phyloP scores from a whole-genome alignment of 2,888 invertebrate species.

The Netelia inedita region DNA sequence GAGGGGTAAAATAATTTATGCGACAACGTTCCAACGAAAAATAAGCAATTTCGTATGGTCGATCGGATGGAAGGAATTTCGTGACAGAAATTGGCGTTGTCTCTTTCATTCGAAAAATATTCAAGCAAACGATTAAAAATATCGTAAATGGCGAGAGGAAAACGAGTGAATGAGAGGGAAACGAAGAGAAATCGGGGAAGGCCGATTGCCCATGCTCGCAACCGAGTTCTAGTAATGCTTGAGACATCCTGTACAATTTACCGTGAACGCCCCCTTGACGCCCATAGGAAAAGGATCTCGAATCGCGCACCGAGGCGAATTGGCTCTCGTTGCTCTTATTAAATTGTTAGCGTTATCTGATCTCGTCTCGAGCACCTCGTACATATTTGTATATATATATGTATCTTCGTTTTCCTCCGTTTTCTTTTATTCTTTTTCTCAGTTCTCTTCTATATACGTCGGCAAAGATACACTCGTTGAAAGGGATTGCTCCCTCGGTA shows the following conservation, averaged over 20 bases:
- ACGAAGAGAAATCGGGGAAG: constrained; percentile 43
- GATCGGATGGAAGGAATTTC: constrained; percentile 22
- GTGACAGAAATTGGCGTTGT: constrained; percentile 23
- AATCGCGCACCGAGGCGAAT: constrained; percentile 61
- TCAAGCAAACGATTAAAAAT: background rate
- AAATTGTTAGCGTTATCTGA: constrained; percentile 70
- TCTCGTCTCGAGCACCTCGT: constrained; percentile 61
- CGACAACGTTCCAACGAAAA: constrained; percentile 7
- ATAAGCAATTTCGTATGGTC: background rate
- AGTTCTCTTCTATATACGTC: constrained; percentile 46
- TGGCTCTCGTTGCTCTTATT: constrained; percentile 69
- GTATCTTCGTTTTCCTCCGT: constrained; percentile 17
- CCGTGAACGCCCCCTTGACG: constrained; percentile 69
- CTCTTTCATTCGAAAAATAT: constrained; percentile 4
- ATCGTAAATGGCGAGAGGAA: background rate
- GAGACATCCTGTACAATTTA: constrained; percentile 69
- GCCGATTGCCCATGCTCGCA: constrained; percentile 56
- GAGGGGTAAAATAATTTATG: constrained; percentile 61
- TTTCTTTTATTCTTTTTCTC: constrained; percentile 42
- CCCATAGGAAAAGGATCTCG: constrained; percentile 63
- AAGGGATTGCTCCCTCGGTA: constrained; percentile 61
- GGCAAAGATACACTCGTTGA: constrained; percentile 62
- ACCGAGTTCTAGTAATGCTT: constrained; percentile 58
- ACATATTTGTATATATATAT: constrained; percentile 48
- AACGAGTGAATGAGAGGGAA: constrained; percentile 8